Conservation (phyloP, 2,113 vertebrate species). For the rat (Rattus norvegicus) region GRCr8 NC_086026.1:35710501-35711000, state of each 20-base stretch:
- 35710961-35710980: background rate
- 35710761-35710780: background rate
- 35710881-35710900: background rate
- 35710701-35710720: background rate
- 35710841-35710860: background rate
- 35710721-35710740: background rate
- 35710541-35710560: background rate
- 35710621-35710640: background rate
- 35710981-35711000: background rate
- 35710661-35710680: background rate
- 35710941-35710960: background rate
- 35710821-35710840: background rate
- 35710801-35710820: background rate
- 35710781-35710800: background rate
- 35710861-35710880: background rate
- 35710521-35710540: conserved; percentile 5
- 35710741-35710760: background rate
- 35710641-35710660: background rate
- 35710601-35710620: background rate
- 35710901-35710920: background rate
- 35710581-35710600: background rate
- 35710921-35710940: background rate
- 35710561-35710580: conserved; percentile 31
- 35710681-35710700: background rate
- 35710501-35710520: background rate